Conservation (phyloP, 37 sponge, comb jelly and placozoan species). For the Aplysina aerophoba region DNA sequence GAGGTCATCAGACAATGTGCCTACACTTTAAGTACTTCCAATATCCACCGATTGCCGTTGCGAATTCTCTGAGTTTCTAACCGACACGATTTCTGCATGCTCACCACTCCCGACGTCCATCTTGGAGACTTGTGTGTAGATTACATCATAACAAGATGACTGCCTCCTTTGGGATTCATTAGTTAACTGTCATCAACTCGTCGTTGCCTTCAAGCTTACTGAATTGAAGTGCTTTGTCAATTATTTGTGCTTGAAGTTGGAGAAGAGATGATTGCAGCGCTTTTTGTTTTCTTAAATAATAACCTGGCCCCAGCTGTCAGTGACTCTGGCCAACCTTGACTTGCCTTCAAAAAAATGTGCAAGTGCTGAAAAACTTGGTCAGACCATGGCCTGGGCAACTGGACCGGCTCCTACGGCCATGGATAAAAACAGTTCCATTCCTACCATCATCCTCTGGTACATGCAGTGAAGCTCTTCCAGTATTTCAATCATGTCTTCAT, state of each 20-base stretch:
- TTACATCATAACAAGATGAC: background rate
- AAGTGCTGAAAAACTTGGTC: background rate
- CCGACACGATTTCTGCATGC: conserved; percentile 16
- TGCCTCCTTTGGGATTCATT: background rate
- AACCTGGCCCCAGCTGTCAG: too few species aligned
- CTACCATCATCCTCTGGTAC: too few species aligned
- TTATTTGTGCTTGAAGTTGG: conserved; percentile 31
- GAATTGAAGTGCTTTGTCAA: conserved; percentile 24
- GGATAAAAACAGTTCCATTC: too few species aligned
- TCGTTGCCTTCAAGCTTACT: conserved; percentile 26
- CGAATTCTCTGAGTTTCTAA: background rate
- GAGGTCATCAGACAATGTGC: background rate
- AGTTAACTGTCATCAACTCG: conserved; percentile 11
- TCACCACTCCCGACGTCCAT: background rate
- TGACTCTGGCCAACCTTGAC: conserved; percentile 35
- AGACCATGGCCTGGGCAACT: conserved; percentile 17
- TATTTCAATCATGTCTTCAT: too few species aligned
- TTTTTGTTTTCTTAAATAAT: conserved; percentile 1
- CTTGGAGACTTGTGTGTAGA: conserved; percentile 11
- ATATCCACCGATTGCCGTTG: conserved; percentile 2
- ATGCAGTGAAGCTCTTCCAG: too few species aligned
- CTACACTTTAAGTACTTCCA: background rate
- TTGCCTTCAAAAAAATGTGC: background rate
- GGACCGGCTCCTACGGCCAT: conserved; percentile 12
- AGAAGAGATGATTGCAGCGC: too few species aligned